phyloP scores from a whole-genome alignment of 2,113 vertebrate species.

The Puffinus mauretanicus region DNA sequence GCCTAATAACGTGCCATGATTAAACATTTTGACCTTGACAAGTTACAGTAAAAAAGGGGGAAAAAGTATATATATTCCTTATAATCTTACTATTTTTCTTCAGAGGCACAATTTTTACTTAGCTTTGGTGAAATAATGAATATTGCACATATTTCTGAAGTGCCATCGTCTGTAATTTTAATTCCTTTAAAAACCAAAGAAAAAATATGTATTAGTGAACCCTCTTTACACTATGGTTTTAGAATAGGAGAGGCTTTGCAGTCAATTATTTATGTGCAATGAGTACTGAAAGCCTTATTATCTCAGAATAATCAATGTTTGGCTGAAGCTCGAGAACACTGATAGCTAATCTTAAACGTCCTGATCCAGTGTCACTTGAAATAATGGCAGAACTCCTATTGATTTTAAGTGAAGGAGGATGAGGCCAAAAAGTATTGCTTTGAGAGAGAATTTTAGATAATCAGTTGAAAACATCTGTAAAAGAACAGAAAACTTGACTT shows the following conservation, averaged over 20 bases:
- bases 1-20: not conserved
- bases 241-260: not conserved
- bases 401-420: not conserved
- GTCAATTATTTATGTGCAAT: slow-evolving; percentile 61
- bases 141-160: not conserved
- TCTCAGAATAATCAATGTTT: slow-evolving; percentile 62
- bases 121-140: not conserved
- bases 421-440: not conserved
- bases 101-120: not conserved
- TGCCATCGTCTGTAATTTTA: not conserved
- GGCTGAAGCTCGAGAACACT: slow-evolving; percentile 30
- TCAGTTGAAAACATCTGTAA: not conserved
- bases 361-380: slow-evolving; percentile 34
- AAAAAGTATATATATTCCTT: not conserved
- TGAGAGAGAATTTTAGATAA: not conserved
- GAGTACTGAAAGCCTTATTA: slow-evolving; percentile 35
- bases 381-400: slow-evolving; percentile 13
- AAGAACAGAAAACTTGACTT: not conserved
- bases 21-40: slow-evolving; percentile 17
- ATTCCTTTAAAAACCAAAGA: not conserved
- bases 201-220: not conserved
- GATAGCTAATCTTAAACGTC: slow-evolving; percentile 32
- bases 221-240: not conserved
- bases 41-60: not conserved
- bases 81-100: not conserved